phyloP scores from a whole-genome alignment of 2,113 vertebrate genomes.

The Okapia johnstoni region DNA sequence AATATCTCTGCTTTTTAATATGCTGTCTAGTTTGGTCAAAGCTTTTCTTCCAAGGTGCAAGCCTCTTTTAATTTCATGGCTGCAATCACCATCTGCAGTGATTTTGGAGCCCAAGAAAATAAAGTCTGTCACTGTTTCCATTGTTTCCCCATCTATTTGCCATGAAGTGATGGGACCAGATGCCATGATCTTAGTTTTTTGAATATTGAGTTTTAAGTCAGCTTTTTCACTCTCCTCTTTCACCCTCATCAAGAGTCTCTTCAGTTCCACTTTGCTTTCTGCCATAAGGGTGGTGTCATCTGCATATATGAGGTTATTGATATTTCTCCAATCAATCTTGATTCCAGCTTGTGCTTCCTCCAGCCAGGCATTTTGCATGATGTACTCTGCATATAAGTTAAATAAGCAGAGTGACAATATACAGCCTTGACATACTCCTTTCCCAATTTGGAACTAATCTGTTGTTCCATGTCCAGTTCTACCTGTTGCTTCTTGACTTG shows the following conservation, averaged over 20 bases:
- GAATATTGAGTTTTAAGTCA: not conserved
- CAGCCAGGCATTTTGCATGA: not conserved
- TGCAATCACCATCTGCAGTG: not conserved
- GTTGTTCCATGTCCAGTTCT: too few relatives aligned
- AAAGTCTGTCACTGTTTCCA: not conserved
- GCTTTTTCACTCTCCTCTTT: not conserved
- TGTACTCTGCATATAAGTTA: too few relatives aligned
- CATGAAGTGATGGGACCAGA: not conserved
- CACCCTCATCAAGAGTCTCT: not conserved
- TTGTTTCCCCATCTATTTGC: not conserved
- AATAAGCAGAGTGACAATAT: too few relatives aligned
- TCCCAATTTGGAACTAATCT: too few relatives aligned
- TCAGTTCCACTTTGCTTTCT: not conserved
- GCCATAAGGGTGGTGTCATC: not conserved
- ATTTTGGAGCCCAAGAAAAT: not conserved
- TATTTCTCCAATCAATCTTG: fast-evolving
- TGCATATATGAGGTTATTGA: not conserved
- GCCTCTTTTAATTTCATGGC: not conserved
- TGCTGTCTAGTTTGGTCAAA: not conserved
- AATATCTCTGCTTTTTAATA: not conserved
- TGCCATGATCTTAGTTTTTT: not conserved
- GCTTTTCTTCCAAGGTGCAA: not conserved
- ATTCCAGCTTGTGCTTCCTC: not conserved
- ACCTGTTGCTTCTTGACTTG: too few relatives aligned
- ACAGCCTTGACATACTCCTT: too few relatives aligned